Evolutionary conservation across 2,113 vertebrate genomes (phyloP).

Genomic region (Geococcyx californianus): DNA sequence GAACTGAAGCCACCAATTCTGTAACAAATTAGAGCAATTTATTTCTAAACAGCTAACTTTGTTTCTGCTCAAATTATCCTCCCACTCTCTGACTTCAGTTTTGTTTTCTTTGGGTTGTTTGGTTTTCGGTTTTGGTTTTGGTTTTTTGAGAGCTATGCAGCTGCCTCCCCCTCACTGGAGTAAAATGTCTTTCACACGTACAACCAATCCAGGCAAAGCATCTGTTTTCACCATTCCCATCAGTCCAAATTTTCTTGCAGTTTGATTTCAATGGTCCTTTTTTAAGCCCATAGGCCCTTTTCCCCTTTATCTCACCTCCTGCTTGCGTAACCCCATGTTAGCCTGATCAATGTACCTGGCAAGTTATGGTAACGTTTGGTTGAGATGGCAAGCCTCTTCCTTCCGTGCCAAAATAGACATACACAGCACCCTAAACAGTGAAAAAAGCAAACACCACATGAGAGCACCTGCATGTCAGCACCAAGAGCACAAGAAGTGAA

Average conservation of each 20-base stretch:
- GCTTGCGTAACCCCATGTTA: not conserved
- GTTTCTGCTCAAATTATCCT: not conserved
- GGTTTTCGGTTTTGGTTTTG: not conserved
- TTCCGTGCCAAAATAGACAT: conserved; percentile 70
- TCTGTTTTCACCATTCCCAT: not conserved
- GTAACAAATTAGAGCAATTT: not conserved
- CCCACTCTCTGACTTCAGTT: not conserved
- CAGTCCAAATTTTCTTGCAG: not conserved
- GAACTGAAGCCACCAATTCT: not conserved
- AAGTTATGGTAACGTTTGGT: conserved; percentile 73
- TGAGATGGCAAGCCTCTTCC: conserved; percentile 27
- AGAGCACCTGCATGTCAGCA: not conserved
- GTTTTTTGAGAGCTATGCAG: not conserved
- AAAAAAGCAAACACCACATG: not conserved
- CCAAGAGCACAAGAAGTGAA: not conserved
- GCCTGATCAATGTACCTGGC: conserved; percentile 60
- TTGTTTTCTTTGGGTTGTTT: not conserved
- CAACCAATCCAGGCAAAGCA: not conserved
- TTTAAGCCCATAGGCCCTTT: not conserved
- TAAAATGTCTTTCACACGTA: not conserved
- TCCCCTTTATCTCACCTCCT: not conserved
- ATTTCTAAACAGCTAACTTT: not conserved
- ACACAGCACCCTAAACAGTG: conserved; percentile 73
- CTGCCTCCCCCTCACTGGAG: not conserved
- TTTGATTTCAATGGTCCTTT: not conserved